Evolutionary conservation across 2,888 invertebrate species (phyloP), one percentile per base, ranked within the genome.

Genomic region (Drosophila atroscutellata): DNA sequence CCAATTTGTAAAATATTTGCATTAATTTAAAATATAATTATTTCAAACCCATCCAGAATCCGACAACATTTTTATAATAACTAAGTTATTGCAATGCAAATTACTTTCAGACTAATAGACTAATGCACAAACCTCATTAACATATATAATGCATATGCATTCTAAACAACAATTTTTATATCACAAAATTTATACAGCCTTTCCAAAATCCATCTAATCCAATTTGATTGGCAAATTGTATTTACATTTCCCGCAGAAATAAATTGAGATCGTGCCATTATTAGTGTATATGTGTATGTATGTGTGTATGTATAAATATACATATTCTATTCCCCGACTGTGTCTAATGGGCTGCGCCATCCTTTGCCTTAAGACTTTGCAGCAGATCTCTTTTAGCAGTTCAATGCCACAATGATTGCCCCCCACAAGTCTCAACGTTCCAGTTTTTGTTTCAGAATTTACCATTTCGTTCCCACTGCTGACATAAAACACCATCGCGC

Each of bases 401-500:
- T 69, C 72, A 71, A 72, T 71, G 72, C 72, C 71, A 71, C 71
- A 58, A 58, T 72, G 42, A 63, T 71, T 63, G 54, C 71, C 63
- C 24, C 47, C 56, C 65, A 36, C 58, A 57, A 56, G 55, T 61
- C 34, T 55, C 34, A 39, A n/a, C 26, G 83, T 83, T 83, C 54
- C 75, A 83, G 59, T 75, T 83, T 26, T 57, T 57, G 75, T 81
- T 81, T 66, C 81, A 81, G 59, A 26, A n/a, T 55, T 70, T 81
- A 66, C 78, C 81, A 81, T 66, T 75, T 68, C 67, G 81, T 81
- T 81, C 78, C 74, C 11, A 45, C 47, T 34, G 30, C 50, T 56
- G 42, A 30, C 56, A 56, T 42, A 70, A 56, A 61, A 69, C 71
- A 70, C 58, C 58, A 36, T 55, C 50, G 61, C 73, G 45, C 66